Conservation (phyloP, 2,888 invertebrate species). For the Exephanes ischioxanthus region DNA sequence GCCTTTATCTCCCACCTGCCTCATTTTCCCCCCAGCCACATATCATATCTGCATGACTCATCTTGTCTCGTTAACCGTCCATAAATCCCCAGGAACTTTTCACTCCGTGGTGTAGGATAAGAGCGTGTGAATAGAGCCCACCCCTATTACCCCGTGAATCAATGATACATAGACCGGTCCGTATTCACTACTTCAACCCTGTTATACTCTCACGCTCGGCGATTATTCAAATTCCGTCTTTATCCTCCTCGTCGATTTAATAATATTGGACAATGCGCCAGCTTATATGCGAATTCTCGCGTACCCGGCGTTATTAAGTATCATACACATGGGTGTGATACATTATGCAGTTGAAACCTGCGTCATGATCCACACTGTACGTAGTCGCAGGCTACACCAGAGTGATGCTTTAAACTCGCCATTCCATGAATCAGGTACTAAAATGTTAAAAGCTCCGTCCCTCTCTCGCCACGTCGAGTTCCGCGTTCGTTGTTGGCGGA, state of each 20-base stretch:
- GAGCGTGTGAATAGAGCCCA: background rate
- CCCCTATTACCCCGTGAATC: background rate
- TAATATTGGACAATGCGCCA: background rate
- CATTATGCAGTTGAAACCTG: slow-evolving; percentile 1
- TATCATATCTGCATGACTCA: background rate
- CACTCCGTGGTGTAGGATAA: background rate
- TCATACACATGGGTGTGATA: background rate
- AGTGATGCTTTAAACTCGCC: slow-evolving; percentile 3
- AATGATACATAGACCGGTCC: background rate
- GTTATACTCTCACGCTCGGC: background rate
- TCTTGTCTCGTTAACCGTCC: background rate
- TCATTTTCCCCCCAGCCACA: background rate
- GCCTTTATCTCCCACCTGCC: too few relatives aligned
- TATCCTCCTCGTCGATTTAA: slow-evolving; percentile 1
- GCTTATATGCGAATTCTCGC: background rate
- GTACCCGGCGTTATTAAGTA: background rate
- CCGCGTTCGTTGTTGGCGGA: background rate
- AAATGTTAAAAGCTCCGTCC: slow-evolving; percentile 11
- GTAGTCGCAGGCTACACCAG: background rate
- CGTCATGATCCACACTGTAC: background rate
- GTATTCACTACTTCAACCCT: background rate
- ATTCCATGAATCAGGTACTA: background rate
- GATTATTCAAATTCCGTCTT: background rate
- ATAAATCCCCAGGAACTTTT: background rate
- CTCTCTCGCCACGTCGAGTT: background rate